Conservation (phyloP, 2,888 invertebrate species). For the Xylota segnis region DNA sequence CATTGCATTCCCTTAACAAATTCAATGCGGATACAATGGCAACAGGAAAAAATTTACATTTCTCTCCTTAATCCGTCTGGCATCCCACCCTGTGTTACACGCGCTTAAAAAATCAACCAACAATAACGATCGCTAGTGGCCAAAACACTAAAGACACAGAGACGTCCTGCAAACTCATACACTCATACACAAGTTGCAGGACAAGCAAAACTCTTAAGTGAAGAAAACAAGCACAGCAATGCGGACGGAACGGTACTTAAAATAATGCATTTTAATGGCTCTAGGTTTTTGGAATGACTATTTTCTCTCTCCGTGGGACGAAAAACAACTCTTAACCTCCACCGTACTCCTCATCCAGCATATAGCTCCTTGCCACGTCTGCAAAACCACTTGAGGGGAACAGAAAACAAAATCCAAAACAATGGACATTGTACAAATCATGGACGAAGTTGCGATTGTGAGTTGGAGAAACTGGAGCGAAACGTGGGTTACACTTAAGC, state of each 20-base stretch:
- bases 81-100: constrained; percentile 55
- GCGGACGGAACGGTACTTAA: constrained; percentile 76
- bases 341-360: constrained; percentile 1
- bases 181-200: constrained; percentile 22
- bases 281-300: constrained; percentile 72
- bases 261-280: constrained; percentile 76
- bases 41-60: constrained; percentile 67
- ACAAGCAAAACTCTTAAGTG: constrained; percentile 71
- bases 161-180: constrained; percentile 23
- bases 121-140: constrained; percentile 68
- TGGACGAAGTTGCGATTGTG: constrained; percentile 72
- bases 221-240: constrained; percentile 70
- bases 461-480: constrained; percentile 70
- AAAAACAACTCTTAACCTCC: constrained; percentile 53
- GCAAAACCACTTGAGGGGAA: constrained; percentile 68
- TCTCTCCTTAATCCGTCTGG: constrained; percentile 71
- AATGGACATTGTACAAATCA: constrained; percentile 76
- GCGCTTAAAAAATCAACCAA: constrained; percentile 74
- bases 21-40: constrained; percentile 69
- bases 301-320: constrained; percentile 58
- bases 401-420: constrained; percentile 72
- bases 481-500: constrained; percentile 76
- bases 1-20: constrained; percentile 66
- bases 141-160: constrained; percentile 37
- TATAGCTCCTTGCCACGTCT: constrained; percentile 62